phyloP scores from a whole-genome alignment of 1,140 invertebrate genomes.

The Lordiphosa stackelbergi region DNA sequence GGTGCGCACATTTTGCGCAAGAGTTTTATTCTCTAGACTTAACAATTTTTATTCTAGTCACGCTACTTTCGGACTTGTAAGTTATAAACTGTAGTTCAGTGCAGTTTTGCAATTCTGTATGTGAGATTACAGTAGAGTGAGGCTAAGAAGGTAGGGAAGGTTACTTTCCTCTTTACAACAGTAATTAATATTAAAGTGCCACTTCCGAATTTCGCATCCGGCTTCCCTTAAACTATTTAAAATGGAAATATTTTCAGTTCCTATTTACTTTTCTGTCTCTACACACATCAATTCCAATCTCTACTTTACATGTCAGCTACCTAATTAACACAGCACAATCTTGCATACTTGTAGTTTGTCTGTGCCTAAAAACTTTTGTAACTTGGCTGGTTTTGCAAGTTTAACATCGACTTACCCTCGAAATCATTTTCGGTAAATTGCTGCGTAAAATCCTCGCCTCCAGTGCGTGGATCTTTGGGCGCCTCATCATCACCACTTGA shows the following conservation, averaged over 20 bases:
- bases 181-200: too few species aligned
- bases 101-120: conserved; percentile 31
- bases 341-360: conserved; percentile 12
- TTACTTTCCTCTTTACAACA: too few species aligned
- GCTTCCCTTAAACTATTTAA: conserved; percentile 3
- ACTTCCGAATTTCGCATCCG: neutral
- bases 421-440: conserved; percentile 91
- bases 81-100: conserved; percentile 18
- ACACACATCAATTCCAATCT: conserved; percentile 4
- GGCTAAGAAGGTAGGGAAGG: neutral
- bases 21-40: conserved; percentile 2
- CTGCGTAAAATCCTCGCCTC: conserved; percentile 83
- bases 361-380: conserved; percentile 17
- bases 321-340: conserved; percentile 45
- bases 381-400: conserved; percentile 38
- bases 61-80: neutral
- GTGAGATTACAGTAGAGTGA: conserved; percentile 22
- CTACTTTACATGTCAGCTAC: conserved; percentile 19
- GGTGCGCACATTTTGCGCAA: conserved; percentile 20
- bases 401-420: conserved; percentile 81
- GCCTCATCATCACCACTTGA: conserved; percentile 85
- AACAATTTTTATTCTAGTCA: too few species aligned
- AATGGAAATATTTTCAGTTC: too few species aligned
- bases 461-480: conserved; percentile 88
- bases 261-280: too few species aligned